Evolutionary conservation across 2,888 invertebrate species (phyloP).

Genomic region (Subacronicta megacephala): DNA sequence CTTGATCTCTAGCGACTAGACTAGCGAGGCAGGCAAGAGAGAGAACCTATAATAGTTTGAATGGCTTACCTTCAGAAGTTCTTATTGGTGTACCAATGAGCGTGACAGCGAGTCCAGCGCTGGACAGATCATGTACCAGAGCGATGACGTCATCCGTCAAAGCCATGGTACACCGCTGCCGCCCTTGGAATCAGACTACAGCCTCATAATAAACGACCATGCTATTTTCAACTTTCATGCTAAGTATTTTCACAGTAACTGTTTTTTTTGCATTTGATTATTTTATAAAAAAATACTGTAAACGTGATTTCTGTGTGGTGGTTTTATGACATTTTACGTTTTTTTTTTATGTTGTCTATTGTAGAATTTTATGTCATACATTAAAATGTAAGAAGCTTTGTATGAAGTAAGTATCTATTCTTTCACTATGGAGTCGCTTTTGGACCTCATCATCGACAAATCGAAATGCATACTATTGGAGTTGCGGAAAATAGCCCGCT

Average conservation of each 20-base stretch:
- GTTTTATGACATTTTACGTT: too few species aligned
- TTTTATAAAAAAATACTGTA: neutral
- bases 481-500: too few species aligned
- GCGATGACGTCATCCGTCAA: slow-evolving; percentile 20
- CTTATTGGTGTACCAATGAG: neutral
- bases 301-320: too few species aligned
- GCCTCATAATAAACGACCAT: neutral
- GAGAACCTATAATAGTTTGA: too few species aligned
- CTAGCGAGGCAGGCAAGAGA: too few species aligned
- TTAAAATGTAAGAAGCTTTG: neutral
- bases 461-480: too few species aligned
- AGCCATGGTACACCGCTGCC: slow-evolving; percentile 15
- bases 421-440: too few species aligned
- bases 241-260: neutral
- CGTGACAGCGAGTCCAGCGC: slow-evolving; percentile 5
- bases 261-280: slow-evolving; percentile 8
- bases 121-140: slow-evolving; percentile 10
- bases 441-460: too few species aligned
- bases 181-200: neutral
- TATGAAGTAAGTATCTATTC: too few species aligned
- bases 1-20: too few species aligned
- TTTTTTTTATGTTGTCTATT: neutral
- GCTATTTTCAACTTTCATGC: neutral
- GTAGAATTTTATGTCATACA: neutral
- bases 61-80: slow-evolving; percentile 19